Conservation (phyloP, 2,888 invertebrate genomes). For the Choreutis nemorana region DNA sequence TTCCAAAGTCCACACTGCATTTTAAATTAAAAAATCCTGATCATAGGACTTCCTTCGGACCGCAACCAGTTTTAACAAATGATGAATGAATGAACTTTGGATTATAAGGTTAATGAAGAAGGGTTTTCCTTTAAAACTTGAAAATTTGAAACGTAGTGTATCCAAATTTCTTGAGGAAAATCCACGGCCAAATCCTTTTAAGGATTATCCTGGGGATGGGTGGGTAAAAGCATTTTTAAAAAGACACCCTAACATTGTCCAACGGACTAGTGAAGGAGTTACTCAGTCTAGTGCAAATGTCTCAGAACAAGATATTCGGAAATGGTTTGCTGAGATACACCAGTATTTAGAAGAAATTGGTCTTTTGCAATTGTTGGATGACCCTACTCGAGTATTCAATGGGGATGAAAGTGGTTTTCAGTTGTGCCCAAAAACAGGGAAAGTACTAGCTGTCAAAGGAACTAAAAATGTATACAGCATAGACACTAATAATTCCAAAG, state of each 20-base stretch:
- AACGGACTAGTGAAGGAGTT: conserved; percentile 9
- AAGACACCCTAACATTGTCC: conserved; percentile 8
- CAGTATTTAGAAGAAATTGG: conserved; percentile 12
- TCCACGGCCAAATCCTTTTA: conserved; percentile 6
- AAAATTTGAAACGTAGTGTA: no score
- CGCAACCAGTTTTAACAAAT: no score
- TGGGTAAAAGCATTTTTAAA: conserved; percentile 9
- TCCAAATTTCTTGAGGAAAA: no score
- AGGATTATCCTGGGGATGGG: conserved; percentile 9
- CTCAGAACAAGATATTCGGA: conserved; percentile 7
- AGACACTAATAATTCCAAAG: conserved; percentile 17
- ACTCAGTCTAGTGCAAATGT: conserved; percentile 9
- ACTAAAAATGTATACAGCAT: conserved; percentile 17
- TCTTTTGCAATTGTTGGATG: conserved; percentile 5
- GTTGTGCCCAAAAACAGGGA: conserved; percentile 22
- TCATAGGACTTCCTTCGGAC: no score
- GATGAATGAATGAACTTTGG: neutral
- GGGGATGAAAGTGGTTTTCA: conserved; percentile 30
- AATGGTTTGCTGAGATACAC: conserved; percentile 10
- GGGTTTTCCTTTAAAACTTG: no score
- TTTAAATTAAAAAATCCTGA: no score
- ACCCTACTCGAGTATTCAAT: conserved; percentile 15
- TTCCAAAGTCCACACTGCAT: no score
- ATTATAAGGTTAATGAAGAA: no score
- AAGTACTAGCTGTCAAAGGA: conserved; percentile 22